Evolutionary conservation across 2,797 vertebrate genomes (phyloP), one percentile per base, ranked within the genome.

Genomic region (Acrossocheilus wenchowensis): DNA sequence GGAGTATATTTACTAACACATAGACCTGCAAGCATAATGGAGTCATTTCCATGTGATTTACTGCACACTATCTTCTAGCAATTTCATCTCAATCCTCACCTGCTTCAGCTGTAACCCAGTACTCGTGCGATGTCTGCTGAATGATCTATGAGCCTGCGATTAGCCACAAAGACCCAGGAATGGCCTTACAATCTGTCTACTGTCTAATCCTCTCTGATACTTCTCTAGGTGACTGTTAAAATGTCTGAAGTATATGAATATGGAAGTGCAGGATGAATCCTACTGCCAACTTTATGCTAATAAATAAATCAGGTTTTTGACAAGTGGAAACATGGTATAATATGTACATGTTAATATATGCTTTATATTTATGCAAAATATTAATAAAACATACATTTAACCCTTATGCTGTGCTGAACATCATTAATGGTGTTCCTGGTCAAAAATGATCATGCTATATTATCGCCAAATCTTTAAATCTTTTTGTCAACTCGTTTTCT

Each of bases 1-100:
- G 26, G 10, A 83, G 11, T 36, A 26, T 43, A 39, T 84, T 41
- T 78, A 84, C 62, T 21, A 78, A 78, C 45, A 84, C 83, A 54
- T 52, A 84, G 17, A 73, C 52, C 45, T 43, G 34, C 45, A 14
- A 57, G 74, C 78, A 75, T 80, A 84, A 66, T 68, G 68, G 68
- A 43, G 83, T 57, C 78, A 72, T 75, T 84, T 39, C 50, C 21
- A 52, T 57, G 78, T 66, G 87, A 87, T 81, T 81, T 74, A 80
- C 78, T 48, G 62, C 74, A 64, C 30, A 39, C 41, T 79, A 72
- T 83, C 41, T 78, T 39, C 85, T 64, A 87, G 82, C 54, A 84
- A 79, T 89, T 87, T 87, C 83, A 78, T 89, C 83, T 87, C 87
- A 78, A 82, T 75, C 45, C 57, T 68, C 50, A 74, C 80, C 52